phyloP scores from a whole-genome alignment of 2,888 invertebrate genomes.

The Megamerina dolium region DNA sequence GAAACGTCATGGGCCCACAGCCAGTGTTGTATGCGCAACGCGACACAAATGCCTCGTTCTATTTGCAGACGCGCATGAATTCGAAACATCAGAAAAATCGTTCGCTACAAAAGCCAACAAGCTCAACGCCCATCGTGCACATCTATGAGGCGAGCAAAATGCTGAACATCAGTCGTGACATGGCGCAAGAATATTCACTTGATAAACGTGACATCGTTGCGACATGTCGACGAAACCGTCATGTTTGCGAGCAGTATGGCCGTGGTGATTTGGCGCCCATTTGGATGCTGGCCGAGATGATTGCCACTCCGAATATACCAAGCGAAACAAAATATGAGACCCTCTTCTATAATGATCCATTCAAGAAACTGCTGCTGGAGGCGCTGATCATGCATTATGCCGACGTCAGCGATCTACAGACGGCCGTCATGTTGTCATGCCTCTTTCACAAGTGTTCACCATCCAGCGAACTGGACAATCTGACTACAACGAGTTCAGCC shows the following conservation, averaged over 20 bases:
- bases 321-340: constrained; percentile 56
- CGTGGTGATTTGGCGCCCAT: constrained; percentile 79
- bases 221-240: constrained; percentile 78
- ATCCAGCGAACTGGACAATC: constrained; percentile 16
- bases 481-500: constrained; percentile 5
- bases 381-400: constrained; percentile 79
- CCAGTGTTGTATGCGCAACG: constrained; percentile 42
- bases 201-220: constrained; percentile 50
- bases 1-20: constrained; percentile 47
- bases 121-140: constrained; percentile 38
- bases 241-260: constrained; percentile 67
- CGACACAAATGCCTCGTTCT: constrained; percentile 65
- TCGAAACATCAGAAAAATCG: constrained; percentile 45
- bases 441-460: constrained; percentile 65
- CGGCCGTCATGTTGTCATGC: constrained; percentile 88
- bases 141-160: constrained; percentile 52
- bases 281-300: constrained; percentile 77
- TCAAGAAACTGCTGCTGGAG: constrained; percentile 77
- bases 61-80: constrained; percentile 64
- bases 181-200: constrained; percentile 77
- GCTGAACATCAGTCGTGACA: constrained; percentile 70
- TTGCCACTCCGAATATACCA: constrained; percentile 54
- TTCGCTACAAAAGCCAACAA: constrained; percentile 41
- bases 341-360: constrained; percentile 73
- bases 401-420: constrained; percentile 78